Evolutionary conservation across 2,797 vertebrate species (phyloP), one percentile per base, ranked within the genome.

Genomic region (Cichlasoma orientale): DNA sequence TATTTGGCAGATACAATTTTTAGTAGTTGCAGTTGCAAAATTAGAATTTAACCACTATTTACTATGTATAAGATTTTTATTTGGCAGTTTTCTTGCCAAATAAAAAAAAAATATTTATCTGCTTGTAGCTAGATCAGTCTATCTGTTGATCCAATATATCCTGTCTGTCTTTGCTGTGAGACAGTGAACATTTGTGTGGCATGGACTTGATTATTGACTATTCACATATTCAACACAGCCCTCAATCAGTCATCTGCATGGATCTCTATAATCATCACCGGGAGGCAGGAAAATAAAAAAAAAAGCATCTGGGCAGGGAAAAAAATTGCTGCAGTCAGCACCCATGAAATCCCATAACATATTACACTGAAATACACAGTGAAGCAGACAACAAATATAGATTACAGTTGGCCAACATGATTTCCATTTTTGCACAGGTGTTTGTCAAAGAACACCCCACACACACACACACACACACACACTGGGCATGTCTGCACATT

Each of bases 311-410:
- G 72, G 70, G 41, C 54, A 31, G 54, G 23, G 3, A 29, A 63
- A 82, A 83, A 82, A 92, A 87, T n/a, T 47, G 80, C 86, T 63
- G 74, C 75, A 77, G 85, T 91, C 89, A 93, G 88, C 87, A 81
- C 36, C 78, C 72, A 81, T 86, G 78, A 91, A 78, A 83, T 74
- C 79, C 77, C 70, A 79, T 79, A 85, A 89, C 59, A 75, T 78
- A 88, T 88, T 73, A 74, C 50, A 25, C 70, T 80, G 72, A 88
- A 90, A 88, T 81, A 90, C 84, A 89, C 80, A 92, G 84, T 75
- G 76, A 84, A 86, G 85, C 78, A 56, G 58, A 81, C 59, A 68
- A 82, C 85, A 84, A 73, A 75, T 80, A 91, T 90, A 86, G 90
- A 93, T 94, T 90, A 88, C 81, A 81, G 78, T 54, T 80, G 33